Base-by-base conservation (phyloP, 2,888 invertebrate genomes). In the Ophion ventricosus region DNA sequence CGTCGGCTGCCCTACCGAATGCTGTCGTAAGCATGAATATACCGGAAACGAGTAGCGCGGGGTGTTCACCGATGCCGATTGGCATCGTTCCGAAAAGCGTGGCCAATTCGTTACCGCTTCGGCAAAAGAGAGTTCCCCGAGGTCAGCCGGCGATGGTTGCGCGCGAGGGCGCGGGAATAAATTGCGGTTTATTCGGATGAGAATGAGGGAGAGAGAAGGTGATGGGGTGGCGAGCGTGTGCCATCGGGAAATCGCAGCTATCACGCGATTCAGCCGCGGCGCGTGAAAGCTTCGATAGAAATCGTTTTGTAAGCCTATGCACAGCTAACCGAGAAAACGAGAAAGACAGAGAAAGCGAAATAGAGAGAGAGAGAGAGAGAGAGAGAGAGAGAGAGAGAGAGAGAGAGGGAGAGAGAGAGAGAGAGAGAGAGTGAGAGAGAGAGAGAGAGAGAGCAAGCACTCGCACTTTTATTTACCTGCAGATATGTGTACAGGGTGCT, bases 71-170 rank as follows among this genome's bases (percentile, higher is more conserved):
- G 72, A 82, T 84, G 72, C 75, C 79, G 79, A 84, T 82, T 84
- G 84, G 82, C 82, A 84, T 84, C 82, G 82, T 80, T 84, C 73
- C 79, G 84, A 82, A 82, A 82, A 84, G 75, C 66, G 78, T 80
- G 66, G 82, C 79, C 84, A 82, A 84, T 84, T 84, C 84, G 84
- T 84, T 84, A 84, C 76, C 84, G 40, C 84, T 74, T 25, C 56
- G 66, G 77, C 82, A 72, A 82, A 49, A 79, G 75, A 66, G 63
- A 43, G 77, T 67, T 66, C 35, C 35, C 64, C 20, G 66, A 59
- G 66, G 83, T 61, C 43, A 20, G 20, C 40, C 69, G 81, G 11
- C 40, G 67, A 56, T 66, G 49, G 49, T 35, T 23, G 25, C 40
- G 40, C 59, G 57, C 54, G 67, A 54, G 61, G 76, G 76, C 59